A percentile compares a stretch with the other conserved stretches of the same genome.
Conservation (phyloP, 2,888 invertebrate genomes). For the Therioaphis trifolii region DNA sequence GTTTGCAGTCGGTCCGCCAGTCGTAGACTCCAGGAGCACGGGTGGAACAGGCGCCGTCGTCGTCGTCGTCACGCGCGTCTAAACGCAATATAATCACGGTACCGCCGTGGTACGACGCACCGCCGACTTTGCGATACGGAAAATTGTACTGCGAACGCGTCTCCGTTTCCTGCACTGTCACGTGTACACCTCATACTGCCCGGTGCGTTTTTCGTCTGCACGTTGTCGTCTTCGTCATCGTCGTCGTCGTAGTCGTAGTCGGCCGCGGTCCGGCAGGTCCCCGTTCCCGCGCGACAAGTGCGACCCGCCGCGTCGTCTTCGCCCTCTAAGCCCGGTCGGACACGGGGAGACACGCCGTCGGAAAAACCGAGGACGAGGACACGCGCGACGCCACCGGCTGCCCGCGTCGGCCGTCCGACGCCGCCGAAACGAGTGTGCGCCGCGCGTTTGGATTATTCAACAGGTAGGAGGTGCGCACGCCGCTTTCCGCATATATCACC, state of each 20-base stretch:
- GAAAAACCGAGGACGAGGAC: neutral
- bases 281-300: neutral
- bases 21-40: too few relatives aligned
- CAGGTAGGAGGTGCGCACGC: neutral
- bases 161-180: neutral
- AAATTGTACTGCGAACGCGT: neutral
- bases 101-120: too few relatives aligned
- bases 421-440: neutral
- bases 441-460: conserved; percentile 13
- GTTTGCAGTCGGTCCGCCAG: too few relatives aligned
- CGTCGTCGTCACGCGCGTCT: too few relatives aligned
- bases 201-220: too few relatives aligned
- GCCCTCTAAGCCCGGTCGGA: neutral
- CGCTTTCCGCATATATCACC: too few relatives aligned
- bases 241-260: neutral
- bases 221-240: too few relatives aligned
- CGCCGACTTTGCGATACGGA: too few relatives aligned
- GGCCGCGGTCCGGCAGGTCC: neutral
- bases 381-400: neutral
- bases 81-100: too few relatives aligned
- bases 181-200: too few relatives aligned
- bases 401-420: conserved; percentile 3
- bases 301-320: neutral
- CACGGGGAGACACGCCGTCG: neutral
- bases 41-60: too few relatives aligned